A percentile compares a stretch with the other conserved stretches of the same genome.
Evolutionary conservation across 2,797 vertebrate species (phyloP).

Genomic region (Crocodylus rhombifer): DNA sequence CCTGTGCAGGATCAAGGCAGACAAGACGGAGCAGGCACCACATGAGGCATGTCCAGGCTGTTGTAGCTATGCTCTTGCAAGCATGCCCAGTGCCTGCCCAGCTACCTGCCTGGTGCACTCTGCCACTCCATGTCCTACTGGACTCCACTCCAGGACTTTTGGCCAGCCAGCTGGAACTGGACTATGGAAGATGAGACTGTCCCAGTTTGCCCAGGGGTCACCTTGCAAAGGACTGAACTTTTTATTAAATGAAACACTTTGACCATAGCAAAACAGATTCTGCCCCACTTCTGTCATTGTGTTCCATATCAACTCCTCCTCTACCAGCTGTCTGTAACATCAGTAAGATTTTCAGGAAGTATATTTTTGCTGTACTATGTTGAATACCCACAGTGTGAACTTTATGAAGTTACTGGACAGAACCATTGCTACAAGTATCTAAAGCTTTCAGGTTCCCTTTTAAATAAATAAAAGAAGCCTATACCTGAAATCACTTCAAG

Average conservation of each 20-base stretch:
- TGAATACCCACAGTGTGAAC: background rate
- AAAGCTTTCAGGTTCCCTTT: accelerated
- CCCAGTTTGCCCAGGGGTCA: too few species aligned
- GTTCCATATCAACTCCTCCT: background rate
- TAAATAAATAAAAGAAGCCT: background rate
- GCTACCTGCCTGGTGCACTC: too few species aligned
- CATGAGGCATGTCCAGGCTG: too few species aligned
- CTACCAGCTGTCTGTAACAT: background rate
- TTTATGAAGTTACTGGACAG: background rate
- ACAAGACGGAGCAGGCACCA: too few species aligned
- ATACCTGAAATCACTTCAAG: background rate
- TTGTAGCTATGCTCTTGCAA: too few species aligned
- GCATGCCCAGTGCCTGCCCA: too few species aligned
- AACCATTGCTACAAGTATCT: background rate
- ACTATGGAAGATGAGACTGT: too few species aligned
- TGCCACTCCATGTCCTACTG: too few species aligned
- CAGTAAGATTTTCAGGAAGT: background rate
- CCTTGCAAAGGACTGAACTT: background rate
- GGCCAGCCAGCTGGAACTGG: too few species aligned
- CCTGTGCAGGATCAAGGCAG: too few species aligned
- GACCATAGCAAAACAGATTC: background rate
- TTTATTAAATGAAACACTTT: background rate
- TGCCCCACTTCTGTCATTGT: background rate
- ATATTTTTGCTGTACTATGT: background rate
- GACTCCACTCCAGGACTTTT: too few species aligned